A percentile compares a stretch with the other conserved stretches of the same genome.
phyloP scores from a whole-genome alignment of 2,113 vertebrate species.

The Natator depressus region DNA sequence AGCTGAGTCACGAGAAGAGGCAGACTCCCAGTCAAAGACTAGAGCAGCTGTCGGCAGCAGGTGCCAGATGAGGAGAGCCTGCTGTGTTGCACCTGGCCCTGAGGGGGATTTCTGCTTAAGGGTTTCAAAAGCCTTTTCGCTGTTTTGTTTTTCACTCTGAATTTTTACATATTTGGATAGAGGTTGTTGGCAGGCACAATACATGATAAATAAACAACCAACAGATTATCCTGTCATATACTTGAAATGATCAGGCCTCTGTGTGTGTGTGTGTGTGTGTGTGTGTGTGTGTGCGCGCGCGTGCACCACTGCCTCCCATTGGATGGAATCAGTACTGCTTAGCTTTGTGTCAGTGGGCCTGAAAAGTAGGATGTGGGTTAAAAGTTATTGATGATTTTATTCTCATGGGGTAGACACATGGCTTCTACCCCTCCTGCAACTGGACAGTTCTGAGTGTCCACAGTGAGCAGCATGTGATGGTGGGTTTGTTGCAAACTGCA shows the following conservation, averaged over 20 bases:
- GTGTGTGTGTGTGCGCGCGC: no score
- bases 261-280: not conserved
- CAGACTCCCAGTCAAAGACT: not conserved
- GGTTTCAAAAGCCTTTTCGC: not conserved
- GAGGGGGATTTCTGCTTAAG: not conserved
- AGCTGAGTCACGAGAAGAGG: not conserved
- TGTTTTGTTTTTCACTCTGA: not conserved
- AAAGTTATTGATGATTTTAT: not conserved
- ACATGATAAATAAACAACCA: not conserved
- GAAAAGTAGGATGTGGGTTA: not conserved
- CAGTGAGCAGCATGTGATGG: not conserved
- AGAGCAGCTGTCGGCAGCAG: not conserved
- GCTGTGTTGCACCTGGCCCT: not conserved
- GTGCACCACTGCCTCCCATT: not conserved
- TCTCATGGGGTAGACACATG: rapidly evolving
- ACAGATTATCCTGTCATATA: not conserved
- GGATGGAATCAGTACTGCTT: not conserved
- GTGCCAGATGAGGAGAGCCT: not conserved
- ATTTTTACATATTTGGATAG: not conserved
- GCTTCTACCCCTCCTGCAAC: not conserved
- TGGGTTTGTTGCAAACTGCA: not conserved
- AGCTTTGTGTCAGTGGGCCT: no score
- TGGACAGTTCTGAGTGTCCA: not conserved
- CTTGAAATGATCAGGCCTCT: not conserved
- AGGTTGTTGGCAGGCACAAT: not conserved